Base-by-base conservation (phyloP, 2,113 vertebrate species). In the Chaetodon trifascialis region DNA sequence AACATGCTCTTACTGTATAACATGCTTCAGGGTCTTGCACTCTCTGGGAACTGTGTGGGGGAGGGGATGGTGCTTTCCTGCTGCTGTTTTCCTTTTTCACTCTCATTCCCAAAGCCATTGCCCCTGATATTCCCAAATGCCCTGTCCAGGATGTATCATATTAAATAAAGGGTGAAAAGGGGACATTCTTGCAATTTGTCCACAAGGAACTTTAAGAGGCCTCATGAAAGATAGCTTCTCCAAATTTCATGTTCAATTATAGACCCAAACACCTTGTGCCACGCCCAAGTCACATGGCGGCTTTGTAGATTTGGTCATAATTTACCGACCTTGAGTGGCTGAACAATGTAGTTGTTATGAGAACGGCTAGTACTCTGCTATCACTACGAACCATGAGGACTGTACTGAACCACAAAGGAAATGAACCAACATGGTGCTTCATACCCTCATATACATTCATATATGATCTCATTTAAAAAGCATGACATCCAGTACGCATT, bases 101-200 rank as follows among this genome's bases (percentile, higher is more conserved):
- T 68, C 65, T 84, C 64, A 85, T 88, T 91, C 84, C 82, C 87
- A 88, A 90, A 92, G 65, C 70, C 63, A 68, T 23, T 47, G 49
- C 73, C 76, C 51, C 52, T 65, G 59, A 74, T 86, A 94, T 94
- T 91, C 90, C 90, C 89, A 79, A 86, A 79, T 0, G 71, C 77
- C 89, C 82, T 62, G 55, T 88, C 64, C 89, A 92, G 91, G 91
- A 94, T 92, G 92, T 88, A 86, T 87, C 84, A 70, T 60, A 85
- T 90, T 83, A 89, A 87, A 86, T 83, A 59, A 79, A 78, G 74
- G 86, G 76, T 63, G 25, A 86, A 85, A 85, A 78, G 83, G 79
- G 80, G 34, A 89, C 73, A 88, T 92, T 85, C 80, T 69, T 83
- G 47, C 25, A 76, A 86, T 78, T 76, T 86, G 60, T 86, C 68